Evolutionary conservation across 2,797 vertebrate genomes (phyloP), one percentile per base, ranked within the genome.

Genomic region (Cossypha heuglini): DNA sequence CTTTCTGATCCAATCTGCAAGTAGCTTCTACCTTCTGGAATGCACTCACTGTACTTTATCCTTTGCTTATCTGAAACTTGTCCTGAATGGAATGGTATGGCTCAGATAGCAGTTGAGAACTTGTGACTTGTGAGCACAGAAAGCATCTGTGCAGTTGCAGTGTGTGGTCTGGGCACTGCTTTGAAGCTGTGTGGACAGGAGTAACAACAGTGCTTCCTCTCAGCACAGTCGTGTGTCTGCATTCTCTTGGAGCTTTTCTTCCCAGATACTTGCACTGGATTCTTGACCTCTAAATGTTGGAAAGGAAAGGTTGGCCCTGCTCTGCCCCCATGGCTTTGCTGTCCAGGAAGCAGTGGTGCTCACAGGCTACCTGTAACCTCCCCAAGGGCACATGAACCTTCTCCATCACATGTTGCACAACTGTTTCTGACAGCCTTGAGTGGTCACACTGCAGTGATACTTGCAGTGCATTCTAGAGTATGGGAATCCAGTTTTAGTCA

Each of bases 31-130:
- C 43, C 66, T 93, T 83, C 55, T 1, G 0, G 57, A 77, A 86
- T 22, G 37, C 31, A 48, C 19, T 11, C 26, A 49, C 19, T 90
- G 77, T 88, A 78, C 90, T 93, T 92, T 57, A 74, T 89, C 84
- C 75, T 91, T 71, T 79, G 73, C 79, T 93, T 94, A 55, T 88
- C 94, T 93, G 63, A 46, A 62, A 16, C 43, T 58, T 37, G 31
- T 71, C 43, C 51, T 72, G 40, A n/a, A 18, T 15, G 48, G 67
- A 55, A 51, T 45, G 64, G 57, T 6, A 16, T 49, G 49, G 61
- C 64, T 62, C 31, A 59, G 46, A 42, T 6, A 40, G 59, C 64
- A 79, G 63, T 16, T 42, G 64, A 29, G 66, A 78, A 26, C 54
- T 46, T 71, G 86, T 72, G 52, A 52, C n/a, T 72, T 63, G n/a